Conservation (phyloP, 2,888 invertebrate species). For the Epirrhoe tristata region DNA sequence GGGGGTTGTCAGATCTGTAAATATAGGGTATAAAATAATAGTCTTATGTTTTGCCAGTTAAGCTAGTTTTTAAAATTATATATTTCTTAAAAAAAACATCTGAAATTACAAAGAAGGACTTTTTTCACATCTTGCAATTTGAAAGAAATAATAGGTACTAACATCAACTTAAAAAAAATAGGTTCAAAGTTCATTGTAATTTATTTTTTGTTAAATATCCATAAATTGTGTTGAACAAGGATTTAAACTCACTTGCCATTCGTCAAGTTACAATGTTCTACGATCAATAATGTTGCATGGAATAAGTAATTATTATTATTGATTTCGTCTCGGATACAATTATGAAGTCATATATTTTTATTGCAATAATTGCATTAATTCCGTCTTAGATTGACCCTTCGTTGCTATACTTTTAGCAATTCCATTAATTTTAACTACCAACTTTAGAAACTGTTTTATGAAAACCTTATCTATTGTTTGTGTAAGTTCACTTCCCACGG, state of each 20-base stretch:
- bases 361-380: slow-evolving; percentile 17
- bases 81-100: too few relatives aligned
- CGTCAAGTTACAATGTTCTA: background rate
- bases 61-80: too few relatives aligned
- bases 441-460: slow-evolving; percentile 70
- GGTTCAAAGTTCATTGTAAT: too few relatives aligned
- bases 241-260: background rate
- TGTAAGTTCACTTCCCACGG: slow-evolving; percentile 65
- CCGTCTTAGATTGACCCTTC: slow-evolving; percentile 17
- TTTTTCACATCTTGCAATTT: too few relatives aligned
- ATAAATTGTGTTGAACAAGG: too few relatives aligned
- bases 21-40: too few relatives aligned
- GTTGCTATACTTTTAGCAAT: slow-evolving; percentile 36
- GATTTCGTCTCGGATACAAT: background rate
- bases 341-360: background rate
- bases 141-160: too few relatives aligned
- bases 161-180: too few relatives aligned
- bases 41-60: too few relatives aligned
- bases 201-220: too few relatives aligned
- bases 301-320: slow-evolving; percentile 7
- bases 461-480: slow-evolving; percentile 70
- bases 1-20: too few relatives aligned
- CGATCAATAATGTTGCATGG: slow-evolving; percentile 1
- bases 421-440: slow-evolving; percentile 52
- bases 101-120: too few relatives aligned